Evolutionary conservation across 2,888 invertebrate genomes (phyloP), one percentile per base, ranked within the genome.

Genomic region (Scrobipalpa costella): DNA sequence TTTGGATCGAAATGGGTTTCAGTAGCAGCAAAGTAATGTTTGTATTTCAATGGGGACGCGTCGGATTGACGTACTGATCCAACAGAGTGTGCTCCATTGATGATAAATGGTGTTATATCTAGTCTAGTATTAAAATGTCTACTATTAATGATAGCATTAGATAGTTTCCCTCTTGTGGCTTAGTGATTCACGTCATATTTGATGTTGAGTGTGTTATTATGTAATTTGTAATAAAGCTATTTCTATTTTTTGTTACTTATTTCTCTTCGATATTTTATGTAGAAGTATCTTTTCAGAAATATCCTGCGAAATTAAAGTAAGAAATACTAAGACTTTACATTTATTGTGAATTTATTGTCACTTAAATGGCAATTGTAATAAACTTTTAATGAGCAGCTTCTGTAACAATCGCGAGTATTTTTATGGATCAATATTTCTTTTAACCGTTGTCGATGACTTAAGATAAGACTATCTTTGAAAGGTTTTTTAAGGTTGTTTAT

Each of bases 1-100:
- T 77, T 76, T 73, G 70, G 74, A 71, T 74, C 64, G 69, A 52
- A 69, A 69, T 70, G 61, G 65, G 38, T 65, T 66, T 67, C 57
- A 47, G 21, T 13, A 61, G 61, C 66, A 61, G 70, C 68, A 73
- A 66, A 70, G 63, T 63, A 66, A 71, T 67, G 64, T 62, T 72
- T 65, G 73, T 68, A 69, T 69, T 71, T 78, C 80, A 81, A 80
- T 75, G 74, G 74, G 76, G 74, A 78, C 79, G 75, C 71, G 77
- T 75, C 74, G 64, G 77, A 80, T 81, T 80, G 81, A 81, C 77
- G 71, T 77, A 73, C 72, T 79, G 76, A 81, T 84, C 77, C 78
- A 59, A 61, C 44, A 47, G 59, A 64, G 61, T 19, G 50, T 61
- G 52, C 74, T 70, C 73, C 77, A 78, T 75, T 74, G 65, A 71